Conservation (phyloP, 2,113 vertebrate genomes). For the Rhombomys opimus region DNA sequence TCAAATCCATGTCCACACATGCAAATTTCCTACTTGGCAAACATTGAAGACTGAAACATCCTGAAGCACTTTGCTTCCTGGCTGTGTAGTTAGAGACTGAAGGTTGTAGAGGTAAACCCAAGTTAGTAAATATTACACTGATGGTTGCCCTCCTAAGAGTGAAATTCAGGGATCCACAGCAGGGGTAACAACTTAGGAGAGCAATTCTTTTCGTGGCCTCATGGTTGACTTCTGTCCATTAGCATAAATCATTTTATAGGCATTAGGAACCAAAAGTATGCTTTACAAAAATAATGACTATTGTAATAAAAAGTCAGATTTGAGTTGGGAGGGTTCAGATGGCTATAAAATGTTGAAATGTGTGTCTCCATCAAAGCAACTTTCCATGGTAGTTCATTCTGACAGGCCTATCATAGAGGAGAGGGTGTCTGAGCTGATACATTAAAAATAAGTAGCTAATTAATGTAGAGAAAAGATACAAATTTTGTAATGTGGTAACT, state of each 20-base stretch:
- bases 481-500: constrained; percentile 16
- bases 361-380: constrained; percentile 19
- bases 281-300: constrained; percentile 21
- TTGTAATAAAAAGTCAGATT: constrained; percentile 37
- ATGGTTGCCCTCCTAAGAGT: not conserved
- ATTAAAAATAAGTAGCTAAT: constrained; percentile 46
- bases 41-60: not conserved
- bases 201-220: not conserved
- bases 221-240: constrained; percentile 29
- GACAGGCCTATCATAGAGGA: not conserved
- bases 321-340: constrained; percentile 5
- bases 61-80: not conserved
- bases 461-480: constrained; percentile 44
- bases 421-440: not conserved
- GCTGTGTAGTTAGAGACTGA: not conserved
- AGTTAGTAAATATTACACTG: not conserved
- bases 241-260: not conserved
- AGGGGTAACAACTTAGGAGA: not conserved
- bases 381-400: not conserved
- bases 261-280: not conserved
- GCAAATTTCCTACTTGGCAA: not conserved
- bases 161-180: too few relatives aligned
- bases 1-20: not conserved
- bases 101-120: not conserved
- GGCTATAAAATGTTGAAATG: constrained; percentile 37